Base-by-base conservation (phyloP, 2,113 vertebrate species). In the Sebastes schlegelii region DNA sequence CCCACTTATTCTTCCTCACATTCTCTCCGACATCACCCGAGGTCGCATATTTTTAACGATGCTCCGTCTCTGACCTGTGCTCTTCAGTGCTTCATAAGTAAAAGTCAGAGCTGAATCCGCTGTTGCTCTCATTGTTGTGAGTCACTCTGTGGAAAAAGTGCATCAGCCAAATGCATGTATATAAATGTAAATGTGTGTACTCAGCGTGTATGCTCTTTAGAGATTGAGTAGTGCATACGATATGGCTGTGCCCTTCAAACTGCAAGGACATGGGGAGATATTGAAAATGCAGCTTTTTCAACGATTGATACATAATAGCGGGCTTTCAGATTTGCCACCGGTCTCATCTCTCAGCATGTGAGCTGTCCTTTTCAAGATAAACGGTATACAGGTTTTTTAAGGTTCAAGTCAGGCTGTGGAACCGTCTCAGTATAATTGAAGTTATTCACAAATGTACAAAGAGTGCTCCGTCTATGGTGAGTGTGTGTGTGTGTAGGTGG, bases 211-310 rank as follows among this genome's bases (percentile, higher is more conserved):
- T 46, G 70, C 73, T 79, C 77, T 89, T 75, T 23, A 74, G 49
- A 77, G 68, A 74, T 68, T 46, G 85, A 61, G 73, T 48, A 0
- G 62, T 73, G 65, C 52, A 55, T 21, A 13, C 6, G 17, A 79
- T 55, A 4, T 1, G 23, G 52, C 67, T 55, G 65, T 88, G 82
- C 55, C 77, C 86, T 93, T 92, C 80, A 75, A 82, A 77, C 61
- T 63, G 63, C 67, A 86, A 91, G 88, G 85, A 77, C 86, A 17
- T 0, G 40, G 11, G 61, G 3, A 73, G 64, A 67, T 74, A 83
- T 71, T 88, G 70, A 82, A 76, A 85, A 83, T 48, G 23, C 78
- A 80, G 77, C 49, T 4, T 55, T 77, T 86, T 86, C 75, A 82
- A 46, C 2, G 48, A 73, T 57, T 83, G 77, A 80, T 75, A 68